phyloP scores from a whole-genome alignment of 1,140 invertebrate genomes.

The Plodia interpunctella region DNA sequence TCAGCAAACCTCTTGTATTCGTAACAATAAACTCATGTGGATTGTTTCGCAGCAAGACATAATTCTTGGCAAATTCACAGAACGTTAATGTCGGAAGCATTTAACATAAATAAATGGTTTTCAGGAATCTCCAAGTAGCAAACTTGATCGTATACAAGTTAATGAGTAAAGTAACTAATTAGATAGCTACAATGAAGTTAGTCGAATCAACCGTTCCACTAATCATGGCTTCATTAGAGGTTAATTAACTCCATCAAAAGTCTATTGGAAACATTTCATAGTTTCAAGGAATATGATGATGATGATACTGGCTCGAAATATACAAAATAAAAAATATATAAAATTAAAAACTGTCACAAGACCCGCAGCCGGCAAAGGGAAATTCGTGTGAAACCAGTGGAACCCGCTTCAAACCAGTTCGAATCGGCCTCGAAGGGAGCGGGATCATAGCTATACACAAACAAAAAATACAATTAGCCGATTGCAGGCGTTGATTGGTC shows the following conservation, averaged over 20 bases:
- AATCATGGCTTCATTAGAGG: background rate
- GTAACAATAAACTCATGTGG: no score
- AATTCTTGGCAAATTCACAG: background rate
- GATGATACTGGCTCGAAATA: no score
- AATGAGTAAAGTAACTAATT: background rate
- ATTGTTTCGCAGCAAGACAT: no score
- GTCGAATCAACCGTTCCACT: background rate
- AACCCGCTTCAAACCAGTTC: conserved; percentile 23
- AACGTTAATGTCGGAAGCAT: background rate
- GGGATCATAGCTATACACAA: conserved; percentile 17
- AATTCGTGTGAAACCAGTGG: conserved; percentile 29
- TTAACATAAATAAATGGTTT: background rate
- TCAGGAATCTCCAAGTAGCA: background rate
- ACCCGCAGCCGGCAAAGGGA: conserved; percentile 18
- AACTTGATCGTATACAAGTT: background rate
- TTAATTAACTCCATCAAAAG: no score
- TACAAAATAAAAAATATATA: background rate
- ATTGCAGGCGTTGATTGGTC: conserved; percentile 15
- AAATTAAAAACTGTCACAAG: conserved; percentile 21
- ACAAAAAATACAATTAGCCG: conserved; percentile 27
- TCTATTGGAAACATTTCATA: no score
- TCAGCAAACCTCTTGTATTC: no score
- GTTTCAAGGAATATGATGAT: no score
- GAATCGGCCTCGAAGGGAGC: conserved; percentile 19
- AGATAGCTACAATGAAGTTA: background rate